Percentiles rank a stretch among this genome's conserved stretches.
These are phyloP conservation scores for Melanotaenia trifasciata DNA, from an alignment of 2,797 vertebrate species.

Conservation along the genomic window DNA sequence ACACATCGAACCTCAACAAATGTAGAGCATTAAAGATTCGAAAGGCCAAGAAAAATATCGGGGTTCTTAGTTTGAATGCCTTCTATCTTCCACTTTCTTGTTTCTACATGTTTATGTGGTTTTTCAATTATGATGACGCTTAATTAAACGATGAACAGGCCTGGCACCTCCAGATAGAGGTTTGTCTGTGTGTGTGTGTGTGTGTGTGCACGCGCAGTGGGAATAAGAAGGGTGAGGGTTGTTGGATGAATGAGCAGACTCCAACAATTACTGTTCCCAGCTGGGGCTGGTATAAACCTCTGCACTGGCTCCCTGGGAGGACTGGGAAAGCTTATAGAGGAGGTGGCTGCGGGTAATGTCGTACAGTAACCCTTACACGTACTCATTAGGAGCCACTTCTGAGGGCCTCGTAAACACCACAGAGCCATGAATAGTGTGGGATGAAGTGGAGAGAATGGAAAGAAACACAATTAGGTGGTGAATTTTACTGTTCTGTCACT, in stretches of 20 bases:
- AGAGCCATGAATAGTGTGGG: slow-evolving; percentile 66
- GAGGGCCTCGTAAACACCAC: slow-evolving; percentile 83
- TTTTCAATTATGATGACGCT: slow-evolving; percentile 53
- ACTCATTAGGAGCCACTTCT: slow-evolving; percentile 81
- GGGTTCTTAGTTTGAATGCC: slow-evolving; percentile 10
- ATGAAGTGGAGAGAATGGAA: slow-evolving; percentile 32
- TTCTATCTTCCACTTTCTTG: background rate
- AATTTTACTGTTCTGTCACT: slow-evolving; percentile 37
- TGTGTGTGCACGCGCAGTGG: slow-evolving; percentile 1
- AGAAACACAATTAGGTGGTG: slow-evolving; percentile 22
- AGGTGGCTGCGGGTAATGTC: slow-evolving; percentile 73
- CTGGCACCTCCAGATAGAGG: slow-evolving; percentile 45
- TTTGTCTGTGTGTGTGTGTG: slow-evolving; percentile 24
- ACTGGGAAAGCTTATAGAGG: slow-evolving; percentile 63
- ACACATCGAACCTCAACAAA: slow-evolving; percentile 54
- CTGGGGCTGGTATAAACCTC: slow-evolving; percentile 81
- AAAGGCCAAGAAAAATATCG: slow-evolving; percentile 47
- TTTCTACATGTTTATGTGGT: slow-evolving; percentile 53
- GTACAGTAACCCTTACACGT: slow-evolving; percentile 79
- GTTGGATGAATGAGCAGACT: slow-evolving; percentile 66
- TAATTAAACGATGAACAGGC: slow-evolving; percentile 60
- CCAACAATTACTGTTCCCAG: slow-evolving; percentile 78
- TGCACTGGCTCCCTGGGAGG: slow-evolving; percentile 73
- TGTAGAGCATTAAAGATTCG: slow-evolving; percentile 33
- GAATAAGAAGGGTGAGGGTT: slow-evolving; percentile 23